Percentiles rank a stretch among this genome's conserved stretches.
Evolutionary conservation across 2,888 invertebrate species (phyloP).

Genomic region (Drepana falcataria): DNA sequence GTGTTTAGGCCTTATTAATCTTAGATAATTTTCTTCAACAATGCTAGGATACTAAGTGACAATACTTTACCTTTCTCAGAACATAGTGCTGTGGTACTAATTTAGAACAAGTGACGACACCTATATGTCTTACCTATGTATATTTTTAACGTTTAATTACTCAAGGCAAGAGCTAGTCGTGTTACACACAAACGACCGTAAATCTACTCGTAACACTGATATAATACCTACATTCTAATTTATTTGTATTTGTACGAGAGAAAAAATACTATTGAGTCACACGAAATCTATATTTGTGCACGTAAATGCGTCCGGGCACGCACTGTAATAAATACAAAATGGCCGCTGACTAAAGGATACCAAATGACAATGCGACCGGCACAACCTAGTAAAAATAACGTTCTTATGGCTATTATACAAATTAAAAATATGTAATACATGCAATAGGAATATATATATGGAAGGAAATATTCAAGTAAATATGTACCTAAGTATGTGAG

Average conservation of each 20-base stretch:
- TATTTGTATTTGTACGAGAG: not conserved
- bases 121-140: not conserved
- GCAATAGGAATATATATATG: too few species aligned
- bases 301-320: not conserved
- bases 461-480: too few species aligned
- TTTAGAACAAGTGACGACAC: slow-evolving; percentile 1
- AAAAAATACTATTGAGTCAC: not conserved
- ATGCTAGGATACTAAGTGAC: slow-evolving; percentile 7
- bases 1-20: slow-evolving; percentile 9
- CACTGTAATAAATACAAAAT: not conserved
- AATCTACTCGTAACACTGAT: slow-evolving; percentile 12
- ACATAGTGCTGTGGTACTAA: slow-evolving; percentile 1
- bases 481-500: too few species aligned
- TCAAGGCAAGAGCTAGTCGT: slow-evolving; percentile 49
- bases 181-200: slow-evolving; percentile 18
- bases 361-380: not conserved
- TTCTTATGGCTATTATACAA: too few species aligned
- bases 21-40: slow-evolving; percentile 11
- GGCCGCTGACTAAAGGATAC: not conserved
- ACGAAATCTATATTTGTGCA: not conserved
- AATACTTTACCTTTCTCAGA: not conserved
- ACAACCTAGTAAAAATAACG: not conserved
- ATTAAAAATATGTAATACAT: too few species aligned
- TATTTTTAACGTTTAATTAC: slow-evolving; percentile 13
- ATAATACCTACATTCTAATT: slow-evolving; percentile 20